A percentile compares a stretch with the other conserved stretches of the same genome.
These are phyloP conservation scores for Lepidurus packardi DNA, from an alignment of 1,140 invertebrate species.

Conservation along the genomic window DNA sequence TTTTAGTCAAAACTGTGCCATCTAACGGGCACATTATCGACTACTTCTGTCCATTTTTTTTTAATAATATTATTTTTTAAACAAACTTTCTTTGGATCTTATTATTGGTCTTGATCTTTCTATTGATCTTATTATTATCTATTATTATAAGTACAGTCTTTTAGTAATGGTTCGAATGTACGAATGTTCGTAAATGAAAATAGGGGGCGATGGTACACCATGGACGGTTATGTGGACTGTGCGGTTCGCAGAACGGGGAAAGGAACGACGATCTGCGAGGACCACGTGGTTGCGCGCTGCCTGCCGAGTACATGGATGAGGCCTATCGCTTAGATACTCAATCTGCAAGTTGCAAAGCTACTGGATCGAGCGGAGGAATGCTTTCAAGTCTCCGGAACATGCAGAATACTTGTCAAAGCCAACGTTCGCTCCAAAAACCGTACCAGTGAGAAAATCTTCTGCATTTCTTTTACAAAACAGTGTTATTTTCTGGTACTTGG, in stretches of 20 bases:
- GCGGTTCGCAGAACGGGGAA: slow-evolving; percentile 35
- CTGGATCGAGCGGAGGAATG: not conserved
- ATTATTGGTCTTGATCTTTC: too few relatives aligned
- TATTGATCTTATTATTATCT: too few relatives aligned
- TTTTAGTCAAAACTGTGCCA: too few relatives aligned
- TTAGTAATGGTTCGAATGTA: too few relatives aligned
- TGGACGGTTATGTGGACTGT: slow-evolving; percentile 35
- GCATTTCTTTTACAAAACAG: not conserved
- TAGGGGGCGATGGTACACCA: slow-evolving; percentile 31
- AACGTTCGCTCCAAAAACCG: not conserved
- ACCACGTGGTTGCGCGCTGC: slow-evolving; percentile 30
- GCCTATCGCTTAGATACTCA: slow-evolving; percentile 29
- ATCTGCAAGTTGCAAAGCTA: slow-evolving; percentile 25
- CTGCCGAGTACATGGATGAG: slow-evolving; percentile 30
- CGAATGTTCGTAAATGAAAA: too few relatives aligned
- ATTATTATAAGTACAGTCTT: too few relatives aligned
- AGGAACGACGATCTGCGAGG: slow-evolving; percentile 34
- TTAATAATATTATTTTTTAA: too few relatives aligned
- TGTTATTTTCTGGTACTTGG: too few relatives aligned
- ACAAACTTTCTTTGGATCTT: too few relatives aligned
- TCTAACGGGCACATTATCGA: too few relatives aligned
- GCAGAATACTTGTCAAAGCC: slow-evolving; percentile 16
- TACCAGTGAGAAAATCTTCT: not conserved
- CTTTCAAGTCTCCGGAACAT: slow-evolving; percentile 26
- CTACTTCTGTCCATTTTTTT: too few relatives aligned